A percentile compares a stretch with the other conserved stretches of the same genome.
Evolutionary conservation across 2,797 vertebrate species (phyloP).

Genomic region (Betta splendens): DNA sequence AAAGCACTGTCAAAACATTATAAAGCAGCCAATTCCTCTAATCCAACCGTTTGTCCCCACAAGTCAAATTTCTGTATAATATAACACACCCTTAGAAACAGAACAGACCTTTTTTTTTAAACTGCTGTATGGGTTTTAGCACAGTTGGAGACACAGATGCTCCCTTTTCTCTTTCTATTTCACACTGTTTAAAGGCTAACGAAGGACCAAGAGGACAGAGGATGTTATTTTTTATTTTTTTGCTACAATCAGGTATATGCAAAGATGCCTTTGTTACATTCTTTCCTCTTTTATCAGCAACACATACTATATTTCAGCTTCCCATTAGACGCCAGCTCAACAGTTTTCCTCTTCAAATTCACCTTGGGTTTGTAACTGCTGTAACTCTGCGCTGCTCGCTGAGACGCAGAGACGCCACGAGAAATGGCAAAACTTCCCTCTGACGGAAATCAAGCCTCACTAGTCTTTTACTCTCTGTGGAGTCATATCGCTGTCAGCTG

Average conservation of each 20-base stretch:
- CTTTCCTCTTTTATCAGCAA: constrained; percentile 41
- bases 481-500: constrained; percentile 23
- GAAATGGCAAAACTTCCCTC: constrained; percentile 16
- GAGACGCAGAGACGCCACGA: constrained; percentile 1
- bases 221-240: neutral
- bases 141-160: constrained; percentile 5
- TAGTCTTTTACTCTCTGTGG: constrained; percentile 9
- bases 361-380: too few species aligned
- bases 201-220: constrained; percentile 23
- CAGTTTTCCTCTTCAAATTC: constrained; percentile 24
- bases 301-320: constrained; percentile 42
- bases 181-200: constrained; percentile 12
- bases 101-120: too few species aligned
- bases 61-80: constrained; percentile 4
- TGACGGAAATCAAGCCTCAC: constrained; percentile 18
- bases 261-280: constrained; percentile 36
- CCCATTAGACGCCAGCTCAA: constrained; percentile 32
- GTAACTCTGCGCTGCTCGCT: too few species aligned
- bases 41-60: constrained; percentile 18
- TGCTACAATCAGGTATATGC: constrained; percentile 11
- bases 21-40: constrained; percentile 24
- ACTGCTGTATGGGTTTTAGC: neutral
- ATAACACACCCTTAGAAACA: constrained; percentile 2
- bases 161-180: constrained; percentile 14
- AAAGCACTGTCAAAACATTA: neutral